Conservation (phyloP, 2,113 vertebrate species). For the Dipodomys stephensi region DNA sequence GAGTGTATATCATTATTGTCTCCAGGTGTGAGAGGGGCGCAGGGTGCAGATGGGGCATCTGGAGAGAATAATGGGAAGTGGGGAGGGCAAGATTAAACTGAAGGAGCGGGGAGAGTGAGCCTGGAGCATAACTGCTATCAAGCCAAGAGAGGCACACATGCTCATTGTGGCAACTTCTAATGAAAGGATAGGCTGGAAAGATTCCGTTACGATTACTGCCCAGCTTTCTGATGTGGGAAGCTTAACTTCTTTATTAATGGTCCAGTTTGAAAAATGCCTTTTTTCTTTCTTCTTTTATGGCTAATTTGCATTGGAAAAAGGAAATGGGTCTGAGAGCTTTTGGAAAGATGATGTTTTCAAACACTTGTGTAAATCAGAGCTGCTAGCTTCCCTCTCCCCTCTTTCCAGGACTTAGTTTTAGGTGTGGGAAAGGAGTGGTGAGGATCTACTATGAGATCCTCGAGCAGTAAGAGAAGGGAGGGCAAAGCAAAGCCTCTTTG, state of each 20-base stretch:
- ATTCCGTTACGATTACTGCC: constrained; percentile 70
- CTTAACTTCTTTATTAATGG: constrained; percentile 74
- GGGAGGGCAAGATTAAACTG: fast-evolving
- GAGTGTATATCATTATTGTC: constrained; percentile 74
- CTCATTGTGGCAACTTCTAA: constrained; percentile 74
- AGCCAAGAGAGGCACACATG: constrained; percentile 24
- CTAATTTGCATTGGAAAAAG: constrained; percentile 50
- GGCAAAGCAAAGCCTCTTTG: not conserved
- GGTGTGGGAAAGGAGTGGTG: not conserved
- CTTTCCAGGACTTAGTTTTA: not conserved
- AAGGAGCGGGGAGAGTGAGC: fast-evolving
- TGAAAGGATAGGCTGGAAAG: constrained; percentile 68
- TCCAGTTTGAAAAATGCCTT: not conserved
- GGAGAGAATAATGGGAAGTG: not conserved
- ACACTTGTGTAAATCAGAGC: constrained; percentile 11
- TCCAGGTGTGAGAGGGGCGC: constrained; percentile 80
- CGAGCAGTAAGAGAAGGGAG: not conserved
- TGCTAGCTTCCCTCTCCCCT: not conserved
- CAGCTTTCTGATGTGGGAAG: constrained; percentile 43
- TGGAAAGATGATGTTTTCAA: constrained; percentile 62
- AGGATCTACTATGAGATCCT: not conserved
- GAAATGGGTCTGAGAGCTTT: constrained; percentile 47
- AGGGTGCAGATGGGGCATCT: not conserved
- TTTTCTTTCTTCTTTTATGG: constrained; percentile 64
- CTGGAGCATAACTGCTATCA: not conserved